Base-by-base conservation (phyloP, 2,888 invertebrate genomes). In the Acleris holmiana region DNA sequence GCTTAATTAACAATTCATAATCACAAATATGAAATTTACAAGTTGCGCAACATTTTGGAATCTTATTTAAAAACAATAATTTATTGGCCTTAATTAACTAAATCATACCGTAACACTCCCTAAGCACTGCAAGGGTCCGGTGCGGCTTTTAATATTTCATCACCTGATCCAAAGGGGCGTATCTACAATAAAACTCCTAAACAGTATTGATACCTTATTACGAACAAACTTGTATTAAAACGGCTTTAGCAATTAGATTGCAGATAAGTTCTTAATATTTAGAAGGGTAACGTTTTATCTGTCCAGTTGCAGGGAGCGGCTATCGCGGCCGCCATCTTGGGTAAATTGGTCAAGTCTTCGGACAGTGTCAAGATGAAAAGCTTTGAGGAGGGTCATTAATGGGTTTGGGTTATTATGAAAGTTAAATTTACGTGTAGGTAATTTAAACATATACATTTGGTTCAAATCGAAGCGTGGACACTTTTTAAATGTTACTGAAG, bases 301-400 rank as follows among this genome's bases (percentile, higher is more conserved):
- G 84, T 70, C 69, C 71, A 76, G 77, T 78, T 75, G 83, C 89
- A 89, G 90, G 87, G 74, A 87, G 82, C 78, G 70, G 76, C 76
- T 90, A 92, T 92, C 91, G 75, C 72, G 80, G 79, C 78, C 76
- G 80, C 79, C 85, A 91, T 91, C 91, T 83, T 77, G 84, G 86
- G 88, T 73, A 73, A 76, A 76, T 77, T 78, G 82, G 80, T 76
- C 81, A 70, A 80, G 81, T 84, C 88, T 87, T 87, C 79, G 74
- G 82, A 80, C 73, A 74, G 78, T 86, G 89, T 89, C 91, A 89
- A 85, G 88, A 86, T 85, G 85, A 77, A 85, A 86, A 85, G 81
- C 84, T 80, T 86, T 89, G 88, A 90, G 77, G 74, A 85, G 89
- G 88, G 90, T 89, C 81, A 79, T 73, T 89, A 89, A 89, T 89